Conservation (phyloP, 37 sponge, comb jelly and placozoan genomes). For the Cladorhizidae sp. region DNA sequence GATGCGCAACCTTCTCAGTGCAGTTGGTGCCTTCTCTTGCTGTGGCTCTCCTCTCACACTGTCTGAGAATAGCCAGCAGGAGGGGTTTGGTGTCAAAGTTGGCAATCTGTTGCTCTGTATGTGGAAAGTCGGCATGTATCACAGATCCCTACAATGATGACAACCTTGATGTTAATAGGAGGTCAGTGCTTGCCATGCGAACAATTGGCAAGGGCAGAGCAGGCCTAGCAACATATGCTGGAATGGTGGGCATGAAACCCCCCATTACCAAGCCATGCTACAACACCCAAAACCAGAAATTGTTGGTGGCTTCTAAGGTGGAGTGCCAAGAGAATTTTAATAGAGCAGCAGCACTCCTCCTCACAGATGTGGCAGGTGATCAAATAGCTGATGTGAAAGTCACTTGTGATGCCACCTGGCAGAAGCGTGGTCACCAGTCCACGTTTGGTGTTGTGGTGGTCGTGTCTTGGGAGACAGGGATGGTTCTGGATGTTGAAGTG, state of each 20-base stretch:
- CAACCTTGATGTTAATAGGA: not conserved
- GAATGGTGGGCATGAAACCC: not conserved
- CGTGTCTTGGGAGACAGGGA: conserved; percentile 11
- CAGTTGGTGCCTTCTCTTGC: conserved; percentile 10
- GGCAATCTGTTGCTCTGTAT: conserved; percentile 4
- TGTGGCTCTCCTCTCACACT: too few species aligned
- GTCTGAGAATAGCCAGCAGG: not conserved
- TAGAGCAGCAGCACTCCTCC: too few species aligned
- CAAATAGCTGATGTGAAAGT: too few species aligned
- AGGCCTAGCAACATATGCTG: not conserved
- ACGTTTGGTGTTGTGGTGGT: conserved; percentile 18
- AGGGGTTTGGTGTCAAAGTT: conserved; percentile 2
- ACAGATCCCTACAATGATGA: not conserved
- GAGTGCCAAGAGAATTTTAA: too few species aligned
- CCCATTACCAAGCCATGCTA: not conserved
- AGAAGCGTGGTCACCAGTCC: too few species aligned
- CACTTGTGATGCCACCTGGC: too few species aligned
- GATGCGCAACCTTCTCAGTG: not conserved
- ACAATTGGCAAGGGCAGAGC: not conserved
- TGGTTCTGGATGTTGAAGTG: too few species aligned
- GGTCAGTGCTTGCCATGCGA: not conserved
- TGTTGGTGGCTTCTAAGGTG: too few species aligned
- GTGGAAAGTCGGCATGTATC: not conserved
- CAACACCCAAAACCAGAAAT: too few species aligned
- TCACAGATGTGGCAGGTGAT: too few species aligned